Evolutionary conservation across 2,888 invertebrate species (phyloP), one percentile per base, ranked within the genome.

Genomic region (Minunthozetes semirufus): DNA sequence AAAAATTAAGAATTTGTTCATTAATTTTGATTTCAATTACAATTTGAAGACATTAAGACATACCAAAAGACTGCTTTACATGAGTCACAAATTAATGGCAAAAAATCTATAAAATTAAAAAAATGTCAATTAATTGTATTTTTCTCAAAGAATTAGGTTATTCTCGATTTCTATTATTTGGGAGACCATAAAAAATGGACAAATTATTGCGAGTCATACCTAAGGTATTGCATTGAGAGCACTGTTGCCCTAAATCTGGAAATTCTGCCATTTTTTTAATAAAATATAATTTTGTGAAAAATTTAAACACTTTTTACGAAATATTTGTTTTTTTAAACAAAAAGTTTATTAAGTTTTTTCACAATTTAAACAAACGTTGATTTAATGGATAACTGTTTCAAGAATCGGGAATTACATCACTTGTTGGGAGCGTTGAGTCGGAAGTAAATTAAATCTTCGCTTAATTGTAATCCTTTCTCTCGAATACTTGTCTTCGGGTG

Each of bases 401-500:
- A 9, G 11, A 38, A 79, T 25, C 15, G 27, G 2, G 11, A 38
- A 79, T 38, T 66, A 66, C 33, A 66, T 38, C 17, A 76, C 85
- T 56, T 89, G 88, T 81, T 88, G 87, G 11, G 93, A 89, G 81
- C 90, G 88, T 82, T 95, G 94, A 15, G 93, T 94, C 11, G 91
- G 86, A 27, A 96, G 86, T 22, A 96, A 86, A 27, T 90, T 90
- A 84, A 93, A 96, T 81, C 96, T 87, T 82, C 91, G 90, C 85
- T 97, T 96, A 77, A 94, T 89, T 13, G 88, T 90, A 78, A 96
- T 89, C 80, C 96, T 86, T 80, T 96, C 90, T 78, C 90, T 87
- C 0, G 94, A 95, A 83, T 90, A 94, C 83, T 93, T 92, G 83
- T 97, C 96, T 83, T 95, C 94, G 0, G 96, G 95, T 0, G 96